These are phyloP conservation scores for Noctua pronuba DNA, from an alignment of 2,888 invertebrate genomes.

Conservation along the genomic window DNA sequence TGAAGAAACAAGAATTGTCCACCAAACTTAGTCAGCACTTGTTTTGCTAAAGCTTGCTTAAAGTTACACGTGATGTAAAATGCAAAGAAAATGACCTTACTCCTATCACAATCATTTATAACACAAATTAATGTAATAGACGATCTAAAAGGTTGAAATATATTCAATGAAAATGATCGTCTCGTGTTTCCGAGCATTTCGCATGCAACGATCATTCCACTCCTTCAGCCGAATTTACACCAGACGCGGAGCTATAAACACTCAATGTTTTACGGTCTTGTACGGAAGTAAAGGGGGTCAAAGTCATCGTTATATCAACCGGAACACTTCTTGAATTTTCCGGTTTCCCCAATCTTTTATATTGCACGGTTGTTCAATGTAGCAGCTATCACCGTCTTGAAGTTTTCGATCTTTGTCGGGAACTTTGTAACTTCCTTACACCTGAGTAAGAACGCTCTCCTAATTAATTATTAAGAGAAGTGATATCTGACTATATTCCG, in stretches of 20 bases:
- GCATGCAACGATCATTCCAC: conserved; percentile 23
- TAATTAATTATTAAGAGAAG: conserved; percentile 22
- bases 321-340: conserved; percentile 53
- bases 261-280: conserved; percentile 54
- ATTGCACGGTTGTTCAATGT: conserved; percentile 17
- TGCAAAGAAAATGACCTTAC: background rate
- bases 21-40: background rate
- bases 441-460: conserved; percentile 1
- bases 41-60: no score
- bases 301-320: conserved; percentile 61
- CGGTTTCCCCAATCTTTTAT: conserved; percentile 36
- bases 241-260: conserved; percentile 43
- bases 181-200: conserved; percentile 20
- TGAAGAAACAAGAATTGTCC: background rate
- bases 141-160: conserved; percentile 5
- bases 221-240: conserved; percentile 38
- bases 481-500: background rate
- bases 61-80: background rate
- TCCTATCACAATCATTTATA: background rate
- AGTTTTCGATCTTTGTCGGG: conserved; percentile 22
- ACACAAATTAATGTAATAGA: background rate
- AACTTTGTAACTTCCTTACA: conserved; percentile 17
- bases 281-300: conserved; percentile 51
- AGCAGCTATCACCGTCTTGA: conserved; percentile 32
- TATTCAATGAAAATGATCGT: conserved; percentile 33